Base-by-base conservation (phyloP, 64 coral and sea anemone genomes). In the Pocillopora verrucosa region DNA sequence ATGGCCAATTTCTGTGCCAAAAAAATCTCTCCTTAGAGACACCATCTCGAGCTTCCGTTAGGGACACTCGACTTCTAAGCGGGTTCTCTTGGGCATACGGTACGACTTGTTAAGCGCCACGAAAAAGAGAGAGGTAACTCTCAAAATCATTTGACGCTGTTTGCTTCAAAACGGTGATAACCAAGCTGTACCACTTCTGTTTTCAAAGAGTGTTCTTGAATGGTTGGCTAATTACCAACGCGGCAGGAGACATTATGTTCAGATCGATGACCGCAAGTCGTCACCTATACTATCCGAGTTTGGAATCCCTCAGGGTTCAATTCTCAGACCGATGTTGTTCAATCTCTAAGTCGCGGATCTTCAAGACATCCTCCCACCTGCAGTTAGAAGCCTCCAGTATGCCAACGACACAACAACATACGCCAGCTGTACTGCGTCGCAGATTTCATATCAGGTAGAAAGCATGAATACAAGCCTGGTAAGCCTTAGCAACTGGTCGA, bases 231-330 rank as follows among this genome's bases (percentile, higher is more conserved):
- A 65, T 36, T 82, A 82, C 79, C 56, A 60, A 10, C 60, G 79
- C 11, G 79, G 79, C 10, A 82, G 79, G 57, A 26, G 15, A 36
- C 79, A 82, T 11, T 38, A 60, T 19, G 79, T 82, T 82, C 79
- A 82, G 17, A 82, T 60, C 26, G 79, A 82, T 82, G 79, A 82
- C 20, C 79, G 20, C 17, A 82, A 60, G 4, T 82, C 79, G n/a
- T 60, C 45, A 82, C 61, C 79, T 2, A 19, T 37, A 2, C 14
- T n/a, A 1, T 26, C 57, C 20, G 57, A 82, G 14, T 82, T 82
- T 82, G 79, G 79, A 82, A 36, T 82, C 58, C 79, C 79, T 7
- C 79, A 61, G 17, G 79, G 79, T 5, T 82, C 79, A 60, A 82
- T 82, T 26, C 45, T 82, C 13, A 26, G 79, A 26, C 79, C 45